Evolutionary conservation across 2,888 invertebrate genomes (phyloP), one percentile per base, ranked within the genome.

Genomic region (Rhaphigaster nebulosa): DNA sequence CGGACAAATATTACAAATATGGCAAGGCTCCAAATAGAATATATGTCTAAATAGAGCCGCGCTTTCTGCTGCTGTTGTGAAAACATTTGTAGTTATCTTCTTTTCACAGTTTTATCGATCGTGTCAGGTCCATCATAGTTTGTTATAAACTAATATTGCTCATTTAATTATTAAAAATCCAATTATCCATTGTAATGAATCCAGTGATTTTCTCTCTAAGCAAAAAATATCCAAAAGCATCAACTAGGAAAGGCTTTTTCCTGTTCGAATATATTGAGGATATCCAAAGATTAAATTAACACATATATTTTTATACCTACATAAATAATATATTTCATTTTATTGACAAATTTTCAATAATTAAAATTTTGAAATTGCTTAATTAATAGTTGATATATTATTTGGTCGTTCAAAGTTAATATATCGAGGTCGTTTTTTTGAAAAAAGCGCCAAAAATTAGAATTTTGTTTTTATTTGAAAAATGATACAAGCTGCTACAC

Each of bases 31-130:
- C 80, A 80, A 41, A 80, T 80, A 26, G 80, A 80, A 80, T 80
- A 80, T 80, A 41, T 80, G 1, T 15, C 76, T 38, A 38, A 6
- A 18, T n/a, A n/a, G n/a, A n/a, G n/a, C n/a, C n/a, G n/a, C n/a
- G 38, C 34, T 10, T 2, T 23, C 13, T 8, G 23, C 6, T 80
- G 26, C 38, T 29, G 34, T 23, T 76, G 26, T 41, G 41, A 80
- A 80, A 80, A 80, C 80, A 80, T 41, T 41, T 80, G 6, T 38
- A 76, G 76, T 80, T 41, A 65, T 65, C 65, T 65, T 65, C 65
- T 29, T 65, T 65, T 65, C 65, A 60, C n/a, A 29, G 65, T 65
- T 65, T 10, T 15, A 65, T 65, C 65, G 65, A 29, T 65, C 65
- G 12, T 15, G 2, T 13, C 29, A 29, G 10, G 12, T 1, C n/a